These are phyloP conservation scores for Arremon aurantiirostris DNA, from an alignment of 2,797 vertebrate species.

Conservation along the genomic window DNA sequence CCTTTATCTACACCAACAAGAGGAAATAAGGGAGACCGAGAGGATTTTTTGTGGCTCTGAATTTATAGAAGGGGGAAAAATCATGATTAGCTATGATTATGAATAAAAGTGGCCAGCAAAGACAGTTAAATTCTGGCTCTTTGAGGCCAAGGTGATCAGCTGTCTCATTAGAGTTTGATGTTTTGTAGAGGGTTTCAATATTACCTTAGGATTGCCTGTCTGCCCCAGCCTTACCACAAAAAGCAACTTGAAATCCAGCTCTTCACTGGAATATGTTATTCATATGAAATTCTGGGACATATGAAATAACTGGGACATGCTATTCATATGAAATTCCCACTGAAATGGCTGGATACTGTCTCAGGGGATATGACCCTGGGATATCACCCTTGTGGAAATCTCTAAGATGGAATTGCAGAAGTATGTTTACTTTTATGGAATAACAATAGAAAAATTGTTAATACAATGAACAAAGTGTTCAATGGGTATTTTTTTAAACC, in stretches of 20 bases:
- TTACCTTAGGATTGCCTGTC: neutral
- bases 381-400: neutral
- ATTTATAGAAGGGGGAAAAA: neutral
- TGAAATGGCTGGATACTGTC: neutral
- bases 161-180: neutral
- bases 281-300: neutral
- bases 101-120: neutral
- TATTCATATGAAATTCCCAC: neutral
- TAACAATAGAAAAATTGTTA: neutral
- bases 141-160: neutral
- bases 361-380: neutral
- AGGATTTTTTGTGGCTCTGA: neutral
- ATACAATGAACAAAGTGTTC: neutral
- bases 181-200: neutral
- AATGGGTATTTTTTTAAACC: rapidly evolving
- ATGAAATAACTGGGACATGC: rapidly evolving
- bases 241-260: neutral
- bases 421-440: neutral
- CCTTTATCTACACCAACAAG: neutral
- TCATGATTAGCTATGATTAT: neutral
- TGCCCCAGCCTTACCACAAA: neutral
- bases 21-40: neutral
- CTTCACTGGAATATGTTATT: neutral
- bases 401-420: neutral
- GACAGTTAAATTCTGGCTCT: neutral